These are phyloP conservation scores for Andrena bicolor DNA, from an alignment of 2,888 invertebrate genomes.

Conservation along the genomic window DNA sequence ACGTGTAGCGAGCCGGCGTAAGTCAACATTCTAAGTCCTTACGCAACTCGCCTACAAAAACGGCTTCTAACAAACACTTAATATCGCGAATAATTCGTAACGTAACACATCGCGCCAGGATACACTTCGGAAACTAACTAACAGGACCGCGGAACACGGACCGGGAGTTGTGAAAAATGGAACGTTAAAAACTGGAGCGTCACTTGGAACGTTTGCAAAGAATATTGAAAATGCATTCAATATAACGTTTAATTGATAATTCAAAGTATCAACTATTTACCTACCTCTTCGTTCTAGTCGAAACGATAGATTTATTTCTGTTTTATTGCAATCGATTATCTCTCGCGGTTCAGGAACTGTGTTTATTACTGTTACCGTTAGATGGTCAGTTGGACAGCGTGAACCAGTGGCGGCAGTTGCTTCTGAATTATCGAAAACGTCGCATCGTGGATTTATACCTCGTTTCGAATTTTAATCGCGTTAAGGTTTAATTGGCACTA, in stretches of 20 bases:
- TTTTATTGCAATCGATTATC: neutral
- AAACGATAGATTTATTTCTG: neutral
- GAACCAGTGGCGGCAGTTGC: neutral
- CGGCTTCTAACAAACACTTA: neutral
- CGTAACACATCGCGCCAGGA: neutral
- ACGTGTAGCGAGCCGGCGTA: constrained; percentile 4
- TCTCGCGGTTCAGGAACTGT: neutral
- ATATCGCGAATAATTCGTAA: neutral
- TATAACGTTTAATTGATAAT: too few species aligned
- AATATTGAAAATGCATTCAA: neutral
- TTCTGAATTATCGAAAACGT: neutral
- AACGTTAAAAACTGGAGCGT: neutral
- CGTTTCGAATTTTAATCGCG: neutral
- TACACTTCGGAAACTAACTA: constrained; percentile 4
- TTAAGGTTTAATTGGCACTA: neutral
- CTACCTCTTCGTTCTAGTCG: too few species aligned
- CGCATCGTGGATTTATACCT: too few species aligned
- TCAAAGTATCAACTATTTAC: too few species aligned
- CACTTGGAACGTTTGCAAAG: neutral
- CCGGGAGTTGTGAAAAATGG: constrained; percentile 2
- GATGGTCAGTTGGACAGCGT: neutral
- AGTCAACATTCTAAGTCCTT: constrained; percentile 40
- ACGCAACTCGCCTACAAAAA: constrained; percentile 25
- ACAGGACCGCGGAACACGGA: constrained; percentile 3
- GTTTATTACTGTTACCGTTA: neutral